phyloP scores from a whole-genome alignment of 37 sponge, comb jelly and placozoan species.

The Axinella damicornis region DNA sequence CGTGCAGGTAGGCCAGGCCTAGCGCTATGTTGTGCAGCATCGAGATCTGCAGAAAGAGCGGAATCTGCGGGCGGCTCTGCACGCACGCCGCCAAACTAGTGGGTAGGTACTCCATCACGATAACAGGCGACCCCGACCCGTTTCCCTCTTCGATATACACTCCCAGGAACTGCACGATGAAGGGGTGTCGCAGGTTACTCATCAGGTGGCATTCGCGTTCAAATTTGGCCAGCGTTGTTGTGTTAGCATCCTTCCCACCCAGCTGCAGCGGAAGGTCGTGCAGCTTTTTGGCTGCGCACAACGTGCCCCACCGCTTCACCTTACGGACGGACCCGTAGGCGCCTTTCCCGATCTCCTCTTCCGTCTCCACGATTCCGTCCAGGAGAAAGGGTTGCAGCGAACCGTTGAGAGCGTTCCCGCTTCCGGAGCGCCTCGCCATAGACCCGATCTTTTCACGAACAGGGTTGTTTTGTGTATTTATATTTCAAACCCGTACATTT shows the following conservation, averaged over 20 bases:
- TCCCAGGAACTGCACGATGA: constrained; percentile 67
- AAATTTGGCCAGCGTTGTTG: constrained; percentile 29
- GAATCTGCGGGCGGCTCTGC: constrained; percentile 32
- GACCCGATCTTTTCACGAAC: too few species aligned
- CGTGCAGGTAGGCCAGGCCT: constrained; percentile 62
- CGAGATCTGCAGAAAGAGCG: constrained; percentile 49
- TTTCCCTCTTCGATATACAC: constrained; percentile 18
- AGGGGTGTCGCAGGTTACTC: constrained; percentile 56
- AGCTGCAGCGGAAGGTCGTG: constrained; percentile 38
- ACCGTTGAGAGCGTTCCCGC: too few species aligned
- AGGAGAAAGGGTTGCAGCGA: too few species aligned
- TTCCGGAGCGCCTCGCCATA: too few species aligned
- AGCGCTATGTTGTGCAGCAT: constrained; percentile 55
- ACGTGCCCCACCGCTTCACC: constrained; percentile 34
- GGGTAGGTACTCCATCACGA: constrained; percentile 69
- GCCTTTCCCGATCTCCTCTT: constrained; percentile 41
- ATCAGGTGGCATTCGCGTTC: constrained; percentile 50
- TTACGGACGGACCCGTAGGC: constrained; percentile 55
- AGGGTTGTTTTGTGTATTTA: too few species aligned
- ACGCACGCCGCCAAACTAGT: constrained; percentile 40
- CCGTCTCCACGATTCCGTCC: constrained; percentile 23
- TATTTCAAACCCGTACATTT: too few species aligned
- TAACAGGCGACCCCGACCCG: constrained; percentile 17
- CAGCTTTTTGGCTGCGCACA: constrained; percentile 58
- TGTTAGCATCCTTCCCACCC: background rate